Evolutionary conservation across 1,140 invertebrate genomes (phyloP), one percentile per base, ranked within the genome.

Genomic region (Drosophila persimilis): DNA sequence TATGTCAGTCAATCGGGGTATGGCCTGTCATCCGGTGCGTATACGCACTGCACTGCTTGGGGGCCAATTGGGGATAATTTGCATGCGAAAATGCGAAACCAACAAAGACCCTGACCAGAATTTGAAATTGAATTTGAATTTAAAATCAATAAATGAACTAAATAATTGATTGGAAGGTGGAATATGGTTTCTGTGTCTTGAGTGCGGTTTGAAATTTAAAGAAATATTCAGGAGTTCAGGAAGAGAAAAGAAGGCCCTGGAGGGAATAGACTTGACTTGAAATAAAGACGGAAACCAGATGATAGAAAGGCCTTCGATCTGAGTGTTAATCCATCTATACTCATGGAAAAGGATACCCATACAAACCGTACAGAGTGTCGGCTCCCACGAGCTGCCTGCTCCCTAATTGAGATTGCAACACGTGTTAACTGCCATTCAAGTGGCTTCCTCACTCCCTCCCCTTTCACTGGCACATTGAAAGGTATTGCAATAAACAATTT

Each of bases 401-500:
- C 24, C 50, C 48, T 70, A 69, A 70, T 69, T 70, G 66, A 69
- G 66, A 69, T 70, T 70, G 43, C 44, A 70, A 70, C 66, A 70
- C 64, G 66, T 57, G 66, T 70, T 70, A 69, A 69, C 64, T 69
- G 52, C 64, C 50, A 69, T 26, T 69, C 60, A 53, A 66, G 63
- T 53, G 8, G 61, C 35, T 35, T 51, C 26, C 31, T 46, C 22
- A 9, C 6, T 15, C 8, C 2, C 47, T 29, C 4, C 8, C 22
- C 13, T 26, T 26, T 26, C 24, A 26, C 24, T 26, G 29, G 29
- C 29, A 3, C 29, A 9, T 31, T 8, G 29, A 31, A 31, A 31
- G 29, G 29, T 31, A 31, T 31, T 64, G 61, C 56, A 57, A 69
- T 69, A 57, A 70, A 69, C 64, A 57, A 69, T 70, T 70, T 69